Evolutionary conservation across 2,888 invertebrate genomes (phyloP).

Genomic region (Platycnemis pennipes): DNA sequence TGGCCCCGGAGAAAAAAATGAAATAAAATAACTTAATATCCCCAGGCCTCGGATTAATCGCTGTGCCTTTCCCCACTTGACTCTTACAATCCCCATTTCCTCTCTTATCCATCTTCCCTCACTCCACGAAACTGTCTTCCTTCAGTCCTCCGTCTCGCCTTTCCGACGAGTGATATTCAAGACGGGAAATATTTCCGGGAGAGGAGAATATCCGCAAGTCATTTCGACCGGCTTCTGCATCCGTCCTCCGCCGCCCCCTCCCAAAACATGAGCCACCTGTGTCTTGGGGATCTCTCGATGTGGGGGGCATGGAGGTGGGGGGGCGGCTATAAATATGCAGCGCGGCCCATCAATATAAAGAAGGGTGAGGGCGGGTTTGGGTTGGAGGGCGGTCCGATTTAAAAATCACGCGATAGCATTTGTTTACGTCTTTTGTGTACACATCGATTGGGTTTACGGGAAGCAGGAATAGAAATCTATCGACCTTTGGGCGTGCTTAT

Average conservation of each 20-base stretch:
- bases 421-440: slow-evolving; percentile 36
- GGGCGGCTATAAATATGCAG: slow-evolving; percentile 2
- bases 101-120: neutral
- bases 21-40: neutral
- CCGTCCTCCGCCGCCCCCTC: neutral
- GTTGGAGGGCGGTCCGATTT: neutral
- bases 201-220: neutral
- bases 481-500: neutral
- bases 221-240: neutral
- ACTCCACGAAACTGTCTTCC: neutral
- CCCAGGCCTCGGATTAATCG: too few relatives aligned
- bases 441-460: slow-evolving; percentile 22
- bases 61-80: too few relatives aligned
- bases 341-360: neutral
- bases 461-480: slow-evolving; percentile 18
- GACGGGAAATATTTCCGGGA: neutral
- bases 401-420: slow-evolving; percentile 38
- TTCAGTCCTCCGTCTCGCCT: neutral
- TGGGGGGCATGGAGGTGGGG: neutral
- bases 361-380: neutral
- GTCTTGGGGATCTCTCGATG: neutral
- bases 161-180: neutral
- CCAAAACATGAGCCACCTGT: neutral
- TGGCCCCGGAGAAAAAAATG: neutral
- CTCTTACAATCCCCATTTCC: neutral